Conservation (phyloP, 2,797 vertebrate genomes). For the Taeniopygia guttata region DNA sequence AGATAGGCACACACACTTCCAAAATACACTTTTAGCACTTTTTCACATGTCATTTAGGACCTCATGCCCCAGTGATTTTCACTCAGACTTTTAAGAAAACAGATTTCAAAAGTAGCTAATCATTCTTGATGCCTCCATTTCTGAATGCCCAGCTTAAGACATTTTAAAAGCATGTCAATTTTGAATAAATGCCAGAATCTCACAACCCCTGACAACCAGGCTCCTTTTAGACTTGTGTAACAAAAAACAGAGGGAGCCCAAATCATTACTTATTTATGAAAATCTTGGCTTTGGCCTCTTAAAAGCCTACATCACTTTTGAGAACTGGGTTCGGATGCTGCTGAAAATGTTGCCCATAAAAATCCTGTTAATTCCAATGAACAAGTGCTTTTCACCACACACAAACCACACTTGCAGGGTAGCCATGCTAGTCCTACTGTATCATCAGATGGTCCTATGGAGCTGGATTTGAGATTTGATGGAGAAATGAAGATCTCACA, state of each 20-base stretch:
- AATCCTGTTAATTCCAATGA: not conserved
- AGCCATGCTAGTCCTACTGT: not conserved
- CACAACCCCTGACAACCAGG: conserved; percentile 29
- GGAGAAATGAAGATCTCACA: not conserved
- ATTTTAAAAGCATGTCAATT: conserved; percentile 51
- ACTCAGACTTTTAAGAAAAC: conserved; percentile 15
- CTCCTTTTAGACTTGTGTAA: conserved; percentile 45
- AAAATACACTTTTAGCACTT: conserved; percentile 22
- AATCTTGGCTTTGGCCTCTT: conserved; percentile 45
- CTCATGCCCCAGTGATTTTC: not conserved
- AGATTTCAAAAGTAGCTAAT: conserved; percentile 14
- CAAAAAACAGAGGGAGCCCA: conserved; percentile 44
- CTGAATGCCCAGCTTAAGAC: conserved; percentile 15
- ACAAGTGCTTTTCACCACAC: not conserved
- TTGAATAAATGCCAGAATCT: conserved; percentile 46
- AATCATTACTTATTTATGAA: conserved; percentile 63
- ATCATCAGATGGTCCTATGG: not conserved
- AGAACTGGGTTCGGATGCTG: conserved; percentile 9
- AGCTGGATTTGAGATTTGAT: not conserved
- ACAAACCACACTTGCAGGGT: not conserved
- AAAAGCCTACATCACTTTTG: conserved; percentile 63
- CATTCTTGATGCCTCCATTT: conserved; percentile 7
- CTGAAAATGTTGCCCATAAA: conserved; percentile 32
- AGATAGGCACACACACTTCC: not conserved
- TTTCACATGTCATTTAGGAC: not conserved